Conservation (phyloP, 2,888 invertebrate genomes). For the Torymus aiolomorphi region DNA sequence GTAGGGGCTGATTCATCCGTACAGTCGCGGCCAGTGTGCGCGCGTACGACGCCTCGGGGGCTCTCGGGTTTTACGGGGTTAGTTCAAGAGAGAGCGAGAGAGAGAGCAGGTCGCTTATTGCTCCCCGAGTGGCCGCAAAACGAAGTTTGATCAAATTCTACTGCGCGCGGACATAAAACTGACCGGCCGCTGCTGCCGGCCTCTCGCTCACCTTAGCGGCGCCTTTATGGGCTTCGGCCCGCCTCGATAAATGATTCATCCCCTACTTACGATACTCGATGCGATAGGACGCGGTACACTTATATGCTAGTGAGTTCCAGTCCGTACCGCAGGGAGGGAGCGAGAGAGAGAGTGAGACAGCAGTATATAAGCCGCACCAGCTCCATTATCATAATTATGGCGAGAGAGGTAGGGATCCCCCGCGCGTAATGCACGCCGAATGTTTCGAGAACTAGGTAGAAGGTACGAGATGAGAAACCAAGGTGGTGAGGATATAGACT, state of each 20-base stretch:
- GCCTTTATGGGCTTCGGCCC: conserved; percentile 63
- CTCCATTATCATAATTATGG: conserved; percentile 58
- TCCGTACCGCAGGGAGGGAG: not conserved
- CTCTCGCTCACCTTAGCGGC: conserved; percentile 55
- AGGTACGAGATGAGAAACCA: no score
- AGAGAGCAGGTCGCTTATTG: conserved; percentile 69
- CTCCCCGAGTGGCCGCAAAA: conserved; percentile 76
- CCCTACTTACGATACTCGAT: conserved; percentile 67
- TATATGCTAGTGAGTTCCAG: conserved; percentile 47
- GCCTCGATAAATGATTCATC: conserved; percentile 75
- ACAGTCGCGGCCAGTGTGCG: not conserved
- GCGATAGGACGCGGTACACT: conserved; percentile 64
- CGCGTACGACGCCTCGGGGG: conserved; percentile 13
- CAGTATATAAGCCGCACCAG: conserved; percentile 25
- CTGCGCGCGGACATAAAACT: conserved; percentile 75
- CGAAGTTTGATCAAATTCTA: conserved; percentile 76
- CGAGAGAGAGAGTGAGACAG: not conserved
- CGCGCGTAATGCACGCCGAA: not conserved
- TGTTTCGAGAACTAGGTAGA: conserved; percentile 18
- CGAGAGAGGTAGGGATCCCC: conserved; percentile 1
- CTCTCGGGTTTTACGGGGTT: not conserved
- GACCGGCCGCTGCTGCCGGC: conserved; percentile 66
- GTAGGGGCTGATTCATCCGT: conserved; percentile 33
- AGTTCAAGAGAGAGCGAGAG: conserved; percentile 12
- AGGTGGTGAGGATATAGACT: no score